Conservation (phyloP, 2,113 vertebrate genomes). For the Barnardius zonarius region DNA sequence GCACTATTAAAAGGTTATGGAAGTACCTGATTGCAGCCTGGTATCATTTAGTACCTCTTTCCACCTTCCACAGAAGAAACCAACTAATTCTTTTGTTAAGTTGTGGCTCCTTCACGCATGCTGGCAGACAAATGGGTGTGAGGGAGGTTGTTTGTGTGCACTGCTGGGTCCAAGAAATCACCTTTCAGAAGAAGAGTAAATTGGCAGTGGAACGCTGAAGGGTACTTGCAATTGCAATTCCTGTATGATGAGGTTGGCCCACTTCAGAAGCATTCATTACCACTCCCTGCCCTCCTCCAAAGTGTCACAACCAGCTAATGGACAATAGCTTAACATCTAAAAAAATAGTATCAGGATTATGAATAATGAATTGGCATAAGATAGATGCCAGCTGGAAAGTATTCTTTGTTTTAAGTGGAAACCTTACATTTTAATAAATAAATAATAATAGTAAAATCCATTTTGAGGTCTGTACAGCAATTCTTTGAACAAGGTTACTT, state of each 20-base stretch:
- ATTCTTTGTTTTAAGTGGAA: background rate
- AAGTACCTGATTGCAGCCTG: background rate
- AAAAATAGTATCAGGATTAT: background rate
- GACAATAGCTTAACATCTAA: background rate
- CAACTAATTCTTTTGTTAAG: background rate
- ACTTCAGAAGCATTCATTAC: background rate
- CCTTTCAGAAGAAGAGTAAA: background rate
- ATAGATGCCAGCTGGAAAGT: background rate
- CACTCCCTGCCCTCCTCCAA: background rate
- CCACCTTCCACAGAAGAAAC: background rate
- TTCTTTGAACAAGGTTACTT: background rate
- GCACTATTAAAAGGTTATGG: background rate
- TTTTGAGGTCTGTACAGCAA: background rate
- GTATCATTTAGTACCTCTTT: background rate
- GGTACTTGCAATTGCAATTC: background rate
- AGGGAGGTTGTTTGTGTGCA: background rate
- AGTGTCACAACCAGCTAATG: background rate
- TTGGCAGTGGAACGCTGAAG: background rate
- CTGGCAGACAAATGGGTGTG: background rate
- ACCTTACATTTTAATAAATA: background rate
- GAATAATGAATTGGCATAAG: background rate
- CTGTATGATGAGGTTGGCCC: background rate
- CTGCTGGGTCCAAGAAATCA: background rate
- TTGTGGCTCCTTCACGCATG: rapidly evolving
- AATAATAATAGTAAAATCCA: background rate